Percentiles rank a stretch among this genome's conserved stretches.
These are phyloP conservation scores for Thalassoma bifasciatum DNA, from an alignment of 2,113 vertebrate genomes.

Conservation along the genomic window DNA sequence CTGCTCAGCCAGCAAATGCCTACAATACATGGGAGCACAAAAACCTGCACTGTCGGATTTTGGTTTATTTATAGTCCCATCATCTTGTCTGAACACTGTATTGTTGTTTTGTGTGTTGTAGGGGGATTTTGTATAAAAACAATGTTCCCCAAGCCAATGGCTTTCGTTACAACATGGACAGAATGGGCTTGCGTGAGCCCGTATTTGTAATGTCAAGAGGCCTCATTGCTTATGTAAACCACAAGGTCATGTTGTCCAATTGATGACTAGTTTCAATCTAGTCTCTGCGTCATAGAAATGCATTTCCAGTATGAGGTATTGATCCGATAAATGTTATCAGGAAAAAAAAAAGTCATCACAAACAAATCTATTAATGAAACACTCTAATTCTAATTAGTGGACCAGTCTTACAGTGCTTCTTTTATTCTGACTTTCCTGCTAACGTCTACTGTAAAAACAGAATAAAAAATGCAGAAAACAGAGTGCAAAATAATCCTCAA, in stretches of 20 bases:
- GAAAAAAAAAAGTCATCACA: background rate
- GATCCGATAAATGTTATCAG: slow-evolving; percentile 25
- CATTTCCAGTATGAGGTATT: slow-evolving; percentile 8
- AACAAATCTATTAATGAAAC: slow-evolving; percentile 12
- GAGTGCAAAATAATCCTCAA: too few relatives aligned
- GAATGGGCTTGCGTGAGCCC: slow-evolving; percentile 25
- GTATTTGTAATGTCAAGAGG: slow-evolving; percentile 43
- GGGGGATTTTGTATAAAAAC: slow-evolving; percentile 23
- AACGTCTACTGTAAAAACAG: background rate
- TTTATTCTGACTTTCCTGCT: background rate
- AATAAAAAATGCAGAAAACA: too few relatives aligned
- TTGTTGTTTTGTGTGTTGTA: slow-evolving; percentile 13
- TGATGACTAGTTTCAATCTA: slow-evolving; percentile 23
- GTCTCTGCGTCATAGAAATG: slow-evolving; percentile 29
- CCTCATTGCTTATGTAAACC: slow-evolving; percentile 41
- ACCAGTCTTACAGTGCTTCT: background rate
- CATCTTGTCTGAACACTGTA: background rate
- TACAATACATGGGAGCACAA: slow-evolving; percentile 10
- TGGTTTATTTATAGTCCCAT: background rate
- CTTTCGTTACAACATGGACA: slow-evolving; percentile 5
- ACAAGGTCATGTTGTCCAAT: slow-evolving; percentile 31
- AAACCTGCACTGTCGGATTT: slow-evolving; percentile 2
- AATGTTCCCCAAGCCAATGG: slow-evolving; percentile 12
- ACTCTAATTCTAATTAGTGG: slow-evolving; percentile 16
- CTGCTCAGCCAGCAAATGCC: background rate